Base-by-base conservation (phyloP, 2,113 vertebrate genomes). In the Dipodomys spectabilis region DNA sequence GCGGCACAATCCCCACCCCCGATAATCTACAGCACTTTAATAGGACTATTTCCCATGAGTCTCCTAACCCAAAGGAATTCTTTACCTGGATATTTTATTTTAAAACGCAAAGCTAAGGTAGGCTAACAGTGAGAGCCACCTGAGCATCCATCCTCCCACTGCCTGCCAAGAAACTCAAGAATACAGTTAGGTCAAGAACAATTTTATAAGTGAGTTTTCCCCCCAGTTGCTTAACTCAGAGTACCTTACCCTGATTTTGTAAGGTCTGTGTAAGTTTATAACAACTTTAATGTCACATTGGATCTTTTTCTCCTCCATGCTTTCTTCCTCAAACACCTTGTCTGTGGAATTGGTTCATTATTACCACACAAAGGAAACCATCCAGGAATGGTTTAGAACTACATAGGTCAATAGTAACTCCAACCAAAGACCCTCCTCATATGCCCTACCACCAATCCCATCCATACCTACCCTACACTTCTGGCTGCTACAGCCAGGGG, bases 101-200 rank as follows among this genome's bases (percentile, higher is more conserved):
- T 62, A 57, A 93, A 82, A 49, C 7, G 35, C 32, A 45, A 0
- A 19, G 28, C 11, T 77, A 72, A 92, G 32, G 28, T 62, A 79
- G 64, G 45, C 30, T 67, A 80, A 69, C 8, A 35, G 16, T 15
- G 28, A 91, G 49, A 78, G 16, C 45, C 25, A 65, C 5, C 53
- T 53, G n/a, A 74, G 11, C 32, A 11, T 92, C 78, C 27, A 72
- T 94, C 69, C 88, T 84, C 91, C 44, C 92, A 86, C 12, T 83
- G 94, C 91, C 93, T 83, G 49, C 30, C 69, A 90, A 84, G 78
- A 90, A 93, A 84, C 77, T 85, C 94, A 71, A 49, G 20, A 30
- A 20, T 60, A 18, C 80, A 45, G 28, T 39, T 7, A 78, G 30
- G 9, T 53, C 49, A 65, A 92, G 77, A 88, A 67, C 32, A 44